Conservation (phyloP, 37 sponge, comb jelly and placozoan genomes). For the Geodia barretti region DNA sequence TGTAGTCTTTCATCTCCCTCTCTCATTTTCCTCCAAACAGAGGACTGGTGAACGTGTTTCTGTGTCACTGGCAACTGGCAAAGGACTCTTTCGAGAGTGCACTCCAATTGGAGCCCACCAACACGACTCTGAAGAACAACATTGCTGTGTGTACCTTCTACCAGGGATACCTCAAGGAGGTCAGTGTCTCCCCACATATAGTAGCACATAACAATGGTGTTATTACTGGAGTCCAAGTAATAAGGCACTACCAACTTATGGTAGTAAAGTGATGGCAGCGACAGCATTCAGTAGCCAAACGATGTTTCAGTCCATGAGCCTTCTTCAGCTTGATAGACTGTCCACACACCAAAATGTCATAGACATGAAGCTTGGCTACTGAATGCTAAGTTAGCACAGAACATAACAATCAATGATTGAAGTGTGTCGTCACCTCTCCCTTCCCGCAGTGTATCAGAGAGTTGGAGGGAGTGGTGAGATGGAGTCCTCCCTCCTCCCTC, state of each 20-base stretch:
- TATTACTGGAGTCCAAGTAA: too few relatives aligned
- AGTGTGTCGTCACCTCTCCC: too few relatives aligned
- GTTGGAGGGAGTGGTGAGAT: conserved; percentile 30
- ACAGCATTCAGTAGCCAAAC: conserved; percentile 1
- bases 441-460: too few relatives aligned
- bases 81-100: conserved; percentile 27
- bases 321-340: too few relatives aligned
- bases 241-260: too few relatives aligned
- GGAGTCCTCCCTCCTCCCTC: conserved; percentile 32
- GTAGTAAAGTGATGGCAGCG: too few relatives aligned
- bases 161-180: conserved; percentile 63
- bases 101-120: conserved; percentile 29
- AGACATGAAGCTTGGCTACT: too few relatives aligned
- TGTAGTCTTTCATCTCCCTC: neutral
- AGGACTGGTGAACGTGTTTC: conserved; percentile 42
- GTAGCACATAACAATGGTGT: neutral
- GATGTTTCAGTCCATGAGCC: too few relatives aligned
- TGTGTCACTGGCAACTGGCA: conserved; percentile 34
- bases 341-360: too few relatives aligned
- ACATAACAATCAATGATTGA: too few relatives aligned
- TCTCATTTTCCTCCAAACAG: neutral
- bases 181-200: conserved; percentile 2
- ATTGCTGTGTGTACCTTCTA: conserved; percentile 57
- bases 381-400: too few relatives aligned
- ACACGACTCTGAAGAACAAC: conserved; percentile 32